Conservation (phyloP, 2,888 invertebrate genomes). For the Ligdia adustata region DNA sequence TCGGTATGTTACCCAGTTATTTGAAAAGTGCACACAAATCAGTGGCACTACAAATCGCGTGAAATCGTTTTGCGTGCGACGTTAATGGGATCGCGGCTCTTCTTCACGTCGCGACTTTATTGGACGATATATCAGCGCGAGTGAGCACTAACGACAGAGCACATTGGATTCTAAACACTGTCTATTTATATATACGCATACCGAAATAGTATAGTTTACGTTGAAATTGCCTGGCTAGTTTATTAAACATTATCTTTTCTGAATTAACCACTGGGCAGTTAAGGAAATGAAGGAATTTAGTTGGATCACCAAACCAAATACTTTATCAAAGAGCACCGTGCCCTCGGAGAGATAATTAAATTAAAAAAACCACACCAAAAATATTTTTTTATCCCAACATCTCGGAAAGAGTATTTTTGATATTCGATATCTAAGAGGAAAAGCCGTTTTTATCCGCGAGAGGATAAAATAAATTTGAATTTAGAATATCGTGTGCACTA, state of each 20-base stretch:
- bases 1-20: slow-evolving; percentile 16
- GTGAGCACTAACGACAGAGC: slow-evolving; percentile 24
- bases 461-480: too few relatives aligned
- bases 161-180: slow-evolving; percentile 21
- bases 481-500: too few relatives aligned
- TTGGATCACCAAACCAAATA: neutral
- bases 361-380: too few relatives aligned
- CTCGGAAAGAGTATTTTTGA: too few relatives aligned
- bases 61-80: slow-evolving; percentile 69
- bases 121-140: slow-evolving; percentile 63
- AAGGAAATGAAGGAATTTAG: neutral
- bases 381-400: too few relatives aligned
- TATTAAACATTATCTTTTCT: neutral
- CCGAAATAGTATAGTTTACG: neutral
- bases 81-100: slow-evolving; percentile 72
- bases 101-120: slow-evolving; percentile 72
- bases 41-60: slow-evolving; percentile 66
- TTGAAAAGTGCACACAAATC: slow-evolving; percentile 57
- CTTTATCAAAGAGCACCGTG: too few relatives aligned
- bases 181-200: slow-evolving; percentile 2
- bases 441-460: too few relatives aligned
- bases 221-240: neutral
- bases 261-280: too few relatives aligned
- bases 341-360: too few relatives aligned
- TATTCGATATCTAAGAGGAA: too few relatives aligned